Conservation (phyloP, 2,888 invertebrate species). For the Scaptomyza flava region DNA sequence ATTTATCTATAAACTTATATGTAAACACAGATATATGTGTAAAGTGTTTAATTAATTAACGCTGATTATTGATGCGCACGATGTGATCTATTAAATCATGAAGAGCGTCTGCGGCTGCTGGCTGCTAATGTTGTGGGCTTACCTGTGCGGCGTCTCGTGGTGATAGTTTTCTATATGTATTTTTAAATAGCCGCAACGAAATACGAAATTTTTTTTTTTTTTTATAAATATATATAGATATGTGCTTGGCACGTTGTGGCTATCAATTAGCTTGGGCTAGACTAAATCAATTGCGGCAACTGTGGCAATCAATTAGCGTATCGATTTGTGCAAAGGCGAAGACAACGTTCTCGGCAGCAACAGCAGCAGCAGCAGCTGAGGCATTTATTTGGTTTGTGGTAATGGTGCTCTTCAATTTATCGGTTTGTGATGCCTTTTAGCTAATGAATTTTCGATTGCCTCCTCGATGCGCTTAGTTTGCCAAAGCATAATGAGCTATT, state of each 20-base stretch:
- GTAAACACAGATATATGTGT: constrained; percentile 8
- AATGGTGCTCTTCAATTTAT: constrained; percentile 39
- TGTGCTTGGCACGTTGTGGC: constrained; percentile 64
- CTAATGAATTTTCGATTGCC: constrained; percentile 68
- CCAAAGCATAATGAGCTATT: constrained; percentile 71
- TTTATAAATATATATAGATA: constrained; percentile 25
- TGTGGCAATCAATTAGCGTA: constrained; percentile 63
- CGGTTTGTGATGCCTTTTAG: constrained; percentile 61
- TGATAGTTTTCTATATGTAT: constrained; percentile 19
- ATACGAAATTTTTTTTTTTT: constrained; percentile 21
- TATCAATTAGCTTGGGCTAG: constrained; percentile 60
- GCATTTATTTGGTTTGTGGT: background rate
- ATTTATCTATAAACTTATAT: background rate
- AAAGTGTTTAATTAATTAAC: constrained; percentile 67
- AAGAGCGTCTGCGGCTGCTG: constrained; percentile 16
- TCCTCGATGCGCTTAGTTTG: constrained; percentile 28
- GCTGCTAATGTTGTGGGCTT: constrained; percentile 28
- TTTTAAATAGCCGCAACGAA: constrained; percentile 45
- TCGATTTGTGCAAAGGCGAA: constrained; percentile 36
- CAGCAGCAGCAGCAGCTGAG: background rate
- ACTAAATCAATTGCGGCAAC: constrained; percentile 67
- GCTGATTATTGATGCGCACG: constrained; percentile 58
- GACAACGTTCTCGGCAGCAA: constrained; percentile 37
- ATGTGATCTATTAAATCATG: constrained; percentile 64
- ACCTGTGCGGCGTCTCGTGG: constrained; percentile 40